These are phyloP conservation scores for Idaea straminata DNA, from an alignment of 2,888 invertebrate genomes.

Conservation along the genomic window DNA sequence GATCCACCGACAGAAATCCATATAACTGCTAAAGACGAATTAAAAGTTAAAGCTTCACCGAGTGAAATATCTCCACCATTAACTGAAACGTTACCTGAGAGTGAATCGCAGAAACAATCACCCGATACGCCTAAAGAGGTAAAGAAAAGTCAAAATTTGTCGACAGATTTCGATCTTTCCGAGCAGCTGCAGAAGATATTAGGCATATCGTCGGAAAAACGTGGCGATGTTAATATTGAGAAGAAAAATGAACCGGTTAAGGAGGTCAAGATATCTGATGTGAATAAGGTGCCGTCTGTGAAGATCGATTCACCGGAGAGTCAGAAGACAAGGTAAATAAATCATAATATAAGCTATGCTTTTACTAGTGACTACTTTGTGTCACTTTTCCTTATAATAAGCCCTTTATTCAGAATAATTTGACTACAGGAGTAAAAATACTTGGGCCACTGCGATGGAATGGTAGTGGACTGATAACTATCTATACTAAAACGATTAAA, in stretches of 20 bases:
- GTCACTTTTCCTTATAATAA: too few relatives aligned
- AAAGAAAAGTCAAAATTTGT: conserved; percentile 74
- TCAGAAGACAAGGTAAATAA: conserved; percentile 69
- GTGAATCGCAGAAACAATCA: conserved; percentile 66
- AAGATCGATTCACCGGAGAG: conserved; percentile 75
- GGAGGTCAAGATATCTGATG: conserved; percentile 69
- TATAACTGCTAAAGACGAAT: conserved; percentile 54
- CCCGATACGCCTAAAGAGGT: conserved; percentile 71
- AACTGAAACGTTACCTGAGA: conserved; percentile 51
- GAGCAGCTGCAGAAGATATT: conserved; percentile 75
- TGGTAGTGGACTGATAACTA: too few relatives aligned
- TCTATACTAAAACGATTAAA: too few relatives aligned
- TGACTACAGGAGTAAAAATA: too few relatives aligned
- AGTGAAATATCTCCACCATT: conserved; percentile 73
- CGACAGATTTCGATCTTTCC: conserved; percentile 74
- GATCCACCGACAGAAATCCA: conserved; percentile 75
- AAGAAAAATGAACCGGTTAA: conserved; percentile 61
- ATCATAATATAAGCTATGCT: too few relatives aligned
- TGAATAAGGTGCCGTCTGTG: conserved; percentile 67
- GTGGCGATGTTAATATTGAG: conserved; percentile 54
- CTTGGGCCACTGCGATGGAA: too few relatives aligned
- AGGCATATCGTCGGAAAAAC: conserved; percentile 72
- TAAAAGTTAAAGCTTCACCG: conserved; percentile 63
- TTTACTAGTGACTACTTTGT: too few relatives aligned
- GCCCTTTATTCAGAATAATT: too few relatives aligned